Base-by-base conservation (phyloP, 2,797 vertebrate genomes). In the Leuciscus waleckii region DNA sequence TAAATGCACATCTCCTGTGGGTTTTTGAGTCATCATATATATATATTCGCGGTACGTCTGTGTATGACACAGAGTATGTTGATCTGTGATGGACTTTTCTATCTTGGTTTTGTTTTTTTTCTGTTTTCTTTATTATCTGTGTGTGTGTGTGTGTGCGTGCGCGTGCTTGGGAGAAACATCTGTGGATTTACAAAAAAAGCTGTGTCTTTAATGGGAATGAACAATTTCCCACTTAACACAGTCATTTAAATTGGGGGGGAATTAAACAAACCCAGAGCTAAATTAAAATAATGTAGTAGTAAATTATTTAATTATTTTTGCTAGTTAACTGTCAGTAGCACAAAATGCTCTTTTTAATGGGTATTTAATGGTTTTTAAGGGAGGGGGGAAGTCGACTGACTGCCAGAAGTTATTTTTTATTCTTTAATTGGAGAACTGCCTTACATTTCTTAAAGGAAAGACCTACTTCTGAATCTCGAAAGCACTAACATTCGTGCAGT, bases 361-460 rank as follows among this genome's bases (percentile, higher is more conserved):
- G 68, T 49, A 56, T 76, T 68, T 78, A 68, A 70, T n/a, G n/a
- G 41, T 75, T 85, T 85, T 85, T 79, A 78, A 61, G 32, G 17
- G 4, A 10, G 6, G 35, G 43, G n/a, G 9, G 9, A 26, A 13
- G n/a, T 68, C 61, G 19, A 11, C 46, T 10, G 82, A 78, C 84
- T 85, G 77, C 84, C 68, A 80, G 32, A 93, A 93, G 89, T 89
- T 91, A 78, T 92, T 94, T 65, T 94, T 87, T 83, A 75, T 81
- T 92, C 90, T 90, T 94, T 91, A 92, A 92, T 95, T 95, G 91
- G 94, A 93, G 90, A 95, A 94, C 93, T 93, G 94, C 94, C 94
- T 96, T 96, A 95, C 91, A 94, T 94, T 94, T 94, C 91, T 93
- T 91, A 94, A 90, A 89, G 85, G 89, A 91, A 87, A 89, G 87